Evolutionary conservation across 2,888 invertebrate species (phyloP).

Genomic region (Brenthis hecate): DNA sequence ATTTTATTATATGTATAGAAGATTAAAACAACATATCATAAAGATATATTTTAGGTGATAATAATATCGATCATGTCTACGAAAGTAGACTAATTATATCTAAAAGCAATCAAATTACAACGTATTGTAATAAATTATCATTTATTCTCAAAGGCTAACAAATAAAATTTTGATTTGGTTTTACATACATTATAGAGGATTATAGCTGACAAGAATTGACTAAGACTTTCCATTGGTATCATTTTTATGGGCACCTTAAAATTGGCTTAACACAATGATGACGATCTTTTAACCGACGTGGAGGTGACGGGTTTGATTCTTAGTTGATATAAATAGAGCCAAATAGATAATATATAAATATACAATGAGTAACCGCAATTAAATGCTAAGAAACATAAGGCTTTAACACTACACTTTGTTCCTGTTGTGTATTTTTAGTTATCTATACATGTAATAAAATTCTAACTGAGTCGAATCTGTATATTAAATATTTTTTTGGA

Average conservation of each 20-base stretch:
- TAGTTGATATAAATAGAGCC: too few species aligned
- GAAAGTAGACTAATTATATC: slow-evolving; percentile 25
- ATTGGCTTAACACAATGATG: neutral
- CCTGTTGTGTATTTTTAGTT: too few species aligned
- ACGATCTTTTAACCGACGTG: neutral
- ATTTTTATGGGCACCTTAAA: neutral
- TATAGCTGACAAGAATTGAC: slow-evolving; percentile 4
- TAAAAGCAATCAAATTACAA: slow-evolving; percentile 12
- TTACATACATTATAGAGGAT: slow-evolving; percentile 28
- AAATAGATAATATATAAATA: too few species aligned
- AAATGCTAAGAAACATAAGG: too few species aligned
- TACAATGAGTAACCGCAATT: too few species aligned
- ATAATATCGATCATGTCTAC: slow-evolving; percentile 1
- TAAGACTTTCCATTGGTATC: neutral
- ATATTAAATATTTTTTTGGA: too few species aligned
- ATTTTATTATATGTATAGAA: too few species aligned
- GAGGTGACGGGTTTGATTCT: too few species aligned
- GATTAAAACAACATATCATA: too few species aligned
- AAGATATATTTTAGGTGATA: neutral
- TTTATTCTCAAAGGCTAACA: slow-evolving; percentile 23
- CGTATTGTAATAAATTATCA: slow-evolving; percentile 27
- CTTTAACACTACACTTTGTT: too few species aligned
- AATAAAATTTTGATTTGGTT: slow-evolving; percentile 27
- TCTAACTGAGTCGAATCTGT: too few species aligned
- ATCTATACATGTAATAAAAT: too few species aligned